Conservation (phyloP, 30 jellyfish, hydroid and myxozoan genomes). For the Aurelia sp. region DNA sequence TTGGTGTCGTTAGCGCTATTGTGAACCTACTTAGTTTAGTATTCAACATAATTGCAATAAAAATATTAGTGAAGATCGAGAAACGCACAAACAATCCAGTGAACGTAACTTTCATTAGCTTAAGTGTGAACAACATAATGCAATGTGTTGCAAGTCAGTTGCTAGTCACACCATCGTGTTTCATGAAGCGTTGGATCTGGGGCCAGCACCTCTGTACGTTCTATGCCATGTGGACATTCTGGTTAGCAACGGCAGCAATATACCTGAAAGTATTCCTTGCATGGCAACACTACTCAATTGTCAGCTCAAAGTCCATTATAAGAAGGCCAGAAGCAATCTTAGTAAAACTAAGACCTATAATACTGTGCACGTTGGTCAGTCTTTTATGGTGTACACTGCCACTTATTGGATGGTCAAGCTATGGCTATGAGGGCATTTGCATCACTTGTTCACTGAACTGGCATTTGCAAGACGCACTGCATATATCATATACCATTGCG, state of each 20-base stretch:
- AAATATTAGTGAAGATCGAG: constrained; percentile 11
- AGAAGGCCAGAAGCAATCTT: not conserved
- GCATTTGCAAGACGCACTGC: constrained; percentile 24
- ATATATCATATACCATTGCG: constrained; percentile 11
- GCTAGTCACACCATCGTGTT: constrained; percentile 40
- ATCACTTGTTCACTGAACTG: constrained; percentile 40
- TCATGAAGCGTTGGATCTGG: constrained; percentile 32
- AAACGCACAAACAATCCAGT: constrained; percentile 17
- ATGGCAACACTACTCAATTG: constrained; percentile 44
- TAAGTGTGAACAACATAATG: constrained; percentile 21
- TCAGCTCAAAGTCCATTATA: constrained; percentile 4
- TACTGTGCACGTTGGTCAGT: constrained; percentile 6
- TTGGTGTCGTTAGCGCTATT: constrained; percentile 20
- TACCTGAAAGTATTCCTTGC: constrained; percentile 27
- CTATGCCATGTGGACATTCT: constrained; percentile 32
- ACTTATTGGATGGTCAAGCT: constrained; percentile 50
- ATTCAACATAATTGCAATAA: constrained; percentile 12
- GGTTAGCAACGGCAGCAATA: constrained; percentile 36
- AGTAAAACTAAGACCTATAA: not conserved
- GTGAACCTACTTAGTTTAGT: constrained; percentile 14
- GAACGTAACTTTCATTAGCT: constrained; percentile 3
- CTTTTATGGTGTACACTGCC: constrained; percentile 47
- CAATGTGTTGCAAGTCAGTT: constrained; percentile 25
- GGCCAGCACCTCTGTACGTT: constrained; percentile 3
- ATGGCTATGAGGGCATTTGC: constrained; percentile 29